Conservation (phyloP, 92 coral and sea anemone genomes). For the Umimayanthus chanpuru region DNA sequence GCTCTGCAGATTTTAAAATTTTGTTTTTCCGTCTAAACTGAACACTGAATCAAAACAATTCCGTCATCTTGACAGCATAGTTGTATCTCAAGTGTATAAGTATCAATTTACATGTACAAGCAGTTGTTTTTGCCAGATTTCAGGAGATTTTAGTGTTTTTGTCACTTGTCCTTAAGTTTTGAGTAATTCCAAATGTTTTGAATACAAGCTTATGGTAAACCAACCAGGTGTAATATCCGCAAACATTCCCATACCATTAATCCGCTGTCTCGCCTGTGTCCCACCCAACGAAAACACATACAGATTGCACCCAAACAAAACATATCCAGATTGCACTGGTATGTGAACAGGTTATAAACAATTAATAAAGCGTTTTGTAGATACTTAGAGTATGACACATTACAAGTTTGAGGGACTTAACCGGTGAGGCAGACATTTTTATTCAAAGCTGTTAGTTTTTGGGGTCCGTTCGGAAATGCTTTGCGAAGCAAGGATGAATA, state of each 20-base stretch:
- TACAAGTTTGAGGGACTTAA: not conserved
- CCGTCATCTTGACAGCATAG: not conserved
- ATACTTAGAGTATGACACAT: not conserved
- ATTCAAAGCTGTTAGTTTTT: not conserved
- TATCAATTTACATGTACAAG: too few relatives aligned
- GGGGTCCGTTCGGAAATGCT: not conserved
- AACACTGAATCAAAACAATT: not conserved
- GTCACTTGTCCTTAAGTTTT: not conserved
- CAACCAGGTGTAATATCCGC: not conserved
- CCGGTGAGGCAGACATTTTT: not conserved
- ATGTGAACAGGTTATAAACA: not conserved
- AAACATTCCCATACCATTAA: not conserved
- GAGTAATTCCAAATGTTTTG: conserved; percentile 7
- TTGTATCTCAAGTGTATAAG: not conserved
- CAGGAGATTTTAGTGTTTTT: not conserved
- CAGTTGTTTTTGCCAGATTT: conserved; percentile 1
- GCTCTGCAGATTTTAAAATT: too few relatives aligned
- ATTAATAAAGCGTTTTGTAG: not conserved
- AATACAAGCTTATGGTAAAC: conserved; percentile 5
- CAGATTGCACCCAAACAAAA: not conserved
- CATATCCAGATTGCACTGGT: conserved; percentile 1
- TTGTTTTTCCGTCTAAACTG: too few relatives aligned
- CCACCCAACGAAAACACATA: not conserved
- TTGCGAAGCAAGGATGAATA: not conserved
- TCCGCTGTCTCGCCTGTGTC: not conserved